Percentiles rank a stretch among this genome's conserved stretches.
phyloP scores from a whole-genome alignment of 2,888 invertebrate species.

The Linnaemya tessellans region DNA sequence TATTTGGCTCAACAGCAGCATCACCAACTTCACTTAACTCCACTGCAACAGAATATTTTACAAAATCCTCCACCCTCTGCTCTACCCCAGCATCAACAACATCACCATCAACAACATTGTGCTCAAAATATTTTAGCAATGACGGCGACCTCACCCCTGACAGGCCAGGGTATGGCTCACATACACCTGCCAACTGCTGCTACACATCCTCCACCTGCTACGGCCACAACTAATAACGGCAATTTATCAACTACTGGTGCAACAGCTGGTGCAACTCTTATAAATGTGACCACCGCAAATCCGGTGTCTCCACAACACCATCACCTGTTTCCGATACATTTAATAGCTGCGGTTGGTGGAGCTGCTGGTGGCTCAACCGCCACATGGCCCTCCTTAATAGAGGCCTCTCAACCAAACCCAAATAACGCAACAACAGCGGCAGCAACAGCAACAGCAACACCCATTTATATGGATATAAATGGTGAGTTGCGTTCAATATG shows the following conservation, averaged over 20 bases:
- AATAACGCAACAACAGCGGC: slow-evolving; percentile 45
- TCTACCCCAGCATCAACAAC: slow-evolving; percentile 55
- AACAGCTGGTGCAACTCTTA: slow-evolving; percentile 83
- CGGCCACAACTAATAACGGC: slow-evolving; percentile 81
- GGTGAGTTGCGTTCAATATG: slow-evolving; percentile 85
- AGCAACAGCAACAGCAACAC: slow-evolving; percentile 73
- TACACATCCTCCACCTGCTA: slow-evolving; percentile 82
- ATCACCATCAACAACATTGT: slow-evolving; percentile 77
- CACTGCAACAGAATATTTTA: slow-evolving; percentile 65
- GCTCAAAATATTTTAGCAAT: slow-evolving; percentile 76
- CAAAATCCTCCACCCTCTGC: slow-evolving; percentile 12
- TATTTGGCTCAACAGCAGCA: slow-evolving; percentile 65
- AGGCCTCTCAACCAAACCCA: background rate
- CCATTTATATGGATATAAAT: slow-evolving; percentile 86
- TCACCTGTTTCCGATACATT: slow-evolving; percentile 65
- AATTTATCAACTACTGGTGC: slow-evolving; percentile 82
- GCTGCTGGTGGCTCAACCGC: background rate
- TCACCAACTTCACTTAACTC: slow-evolving; percentile 46
- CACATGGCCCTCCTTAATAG: slow-evolving; percentile 58
- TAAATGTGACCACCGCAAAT: slow-evolving; percentile 81
- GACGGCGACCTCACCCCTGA: slow-evolving; percentile 42
- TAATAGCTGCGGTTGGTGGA: slow-evolving; percentile 58
- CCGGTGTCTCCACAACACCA: slow-evolving; percentile 29
- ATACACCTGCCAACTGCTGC: slow-evolving; percentile 75
- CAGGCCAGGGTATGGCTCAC: slow-evolving; percentile 71